Evolutionary conservation across 2,888 invertebrate genomes (phyloP).

Genomic region (Diachrysia chrysitis): DNA sequence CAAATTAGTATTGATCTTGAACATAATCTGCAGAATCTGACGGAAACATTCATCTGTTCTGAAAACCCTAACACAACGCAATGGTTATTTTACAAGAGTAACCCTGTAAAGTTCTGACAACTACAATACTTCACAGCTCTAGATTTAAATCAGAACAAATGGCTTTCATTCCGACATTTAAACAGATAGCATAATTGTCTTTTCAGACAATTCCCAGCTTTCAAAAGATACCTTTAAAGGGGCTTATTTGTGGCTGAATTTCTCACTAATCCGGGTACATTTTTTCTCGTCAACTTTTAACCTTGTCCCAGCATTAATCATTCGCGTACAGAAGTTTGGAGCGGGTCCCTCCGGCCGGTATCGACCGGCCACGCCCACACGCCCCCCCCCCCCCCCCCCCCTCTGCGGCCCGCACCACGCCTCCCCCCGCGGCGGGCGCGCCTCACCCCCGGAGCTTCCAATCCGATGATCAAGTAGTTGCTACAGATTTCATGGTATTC

Average conservation of each 20-base stretch:
- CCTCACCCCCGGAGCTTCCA: constrained; percentile 38
- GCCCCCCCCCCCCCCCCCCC: constrained; percentile 12
- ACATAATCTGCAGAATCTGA: not conserved
- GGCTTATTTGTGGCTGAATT: not conserved
- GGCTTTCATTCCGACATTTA: not conserved
- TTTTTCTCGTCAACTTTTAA: constrained; percentile 22
- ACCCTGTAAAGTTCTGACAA: too few relatives aligned
- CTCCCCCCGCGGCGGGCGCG: constrained; percentile 11
- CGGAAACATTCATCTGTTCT: not conserved
- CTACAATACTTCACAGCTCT: not conserved
- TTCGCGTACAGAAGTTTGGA: constrained; percentile 46
- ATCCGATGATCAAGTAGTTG: constrained; percentile 43
- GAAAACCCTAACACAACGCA: not conserved
- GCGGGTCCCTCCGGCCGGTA: constrained; percentile 40
- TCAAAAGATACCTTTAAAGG: not conserved
- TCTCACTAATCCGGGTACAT: not conserved
- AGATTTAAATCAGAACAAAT: not conserved
- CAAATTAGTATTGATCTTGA: too few relatives aligned
- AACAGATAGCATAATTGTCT: constrained; percentile 1
- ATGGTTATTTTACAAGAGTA: too few relatives aligned
- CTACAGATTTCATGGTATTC: constrained; percentile 21
- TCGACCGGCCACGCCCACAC: constrained; percentile 58
- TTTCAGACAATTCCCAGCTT: not conserved
- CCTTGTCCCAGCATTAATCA: constrained; percentile 52
- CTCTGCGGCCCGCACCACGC: constrained; percentile 5